Base-by-base conservation (phyloP, 2,888 invertebrate species). In the Fabriciana adippe region DNA sequence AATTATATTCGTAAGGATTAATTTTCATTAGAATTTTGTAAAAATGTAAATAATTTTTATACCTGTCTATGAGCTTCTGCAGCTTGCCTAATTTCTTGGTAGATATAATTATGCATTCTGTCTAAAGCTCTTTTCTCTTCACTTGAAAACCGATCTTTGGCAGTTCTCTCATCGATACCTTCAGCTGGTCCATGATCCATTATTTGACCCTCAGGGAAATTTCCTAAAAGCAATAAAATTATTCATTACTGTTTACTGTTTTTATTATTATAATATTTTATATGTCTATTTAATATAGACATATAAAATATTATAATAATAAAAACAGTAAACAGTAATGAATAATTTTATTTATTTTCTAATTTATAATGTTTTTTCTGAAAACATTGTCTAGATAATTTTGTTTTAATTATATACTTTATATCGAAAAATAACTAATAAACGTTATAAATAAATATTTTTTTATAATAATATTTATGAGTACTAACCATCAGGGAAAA, bases 21-120 rank as follows among this genome's bases (percentile, higher is more conserved):
- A 26, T 26, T 26, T 26, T 26, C 4, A 26, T 26, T 26, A 26
- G 5, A 26, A 6, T 2, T 11, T 53, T 53, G 18, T 53, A 11
- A 41, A 35, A 8, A 18, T 53, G 11, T 18, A 53, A 18, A 2
- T 16, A n/a, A 57, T 15, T 6, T 47, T 8, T 16, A 41, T 63
- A 97, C 96, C 93, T 98, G 98, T 90, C 99, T 95, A 87, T 99
- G 99, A 55, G 98, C 99, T 86, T 99, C 99, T 13, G 99, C 99
- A 21, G 99, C 99, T 77, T 97, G 96, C 69, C 99, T 94, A 64
- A 99, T 96, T 88, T 99, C 98, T 80, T 97, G 97, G 83, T 99
- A 99, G 79, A 98, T 96, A 78, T 99, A 98, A 77, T 96, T 96
- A 75, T 98, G 97, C 90, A 97, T 95, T 77, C 96, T 93, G 84